Evolutionary conservation across 2,113 vertebrate genomes (phyloP).

Genomic region (Anthoscopus minutus): DNA sequence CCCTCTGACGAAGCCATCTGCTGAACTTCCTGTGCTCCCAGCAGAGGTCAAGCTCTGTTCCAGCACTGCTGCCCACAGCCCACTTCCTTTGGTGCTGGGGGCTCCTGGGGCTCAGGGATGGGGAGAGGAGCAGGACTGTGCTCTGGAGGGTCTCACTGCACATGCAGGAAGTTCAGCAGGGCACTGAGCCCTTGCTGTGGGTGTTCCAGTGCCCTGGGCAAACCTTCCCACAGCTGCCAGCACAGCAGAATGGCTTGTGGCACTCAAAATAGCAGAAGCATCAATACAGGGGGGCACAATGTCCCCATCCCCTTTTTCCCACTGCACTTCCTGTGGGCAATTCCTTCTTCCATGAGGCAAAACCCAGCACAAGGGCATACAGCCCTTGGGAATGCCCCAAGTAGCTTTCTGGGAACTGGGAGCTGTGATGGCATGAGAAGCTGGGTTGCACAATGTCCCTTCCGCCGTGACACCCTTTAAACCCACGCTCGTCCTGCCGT

Average conservation of each 20-base stretch:
- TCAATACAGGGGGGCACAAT: not conserved
- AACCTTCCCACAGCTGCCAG: not conserved
- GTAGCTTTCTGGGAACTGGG: not conserved
- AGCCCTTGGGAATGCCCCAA: not conserved
- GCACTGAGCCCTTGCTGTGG: not conserved
- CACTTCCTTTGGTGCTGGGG: not conserved
- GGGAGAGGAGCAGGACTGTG: not conserved
- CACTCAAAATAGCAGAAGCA: not conserved
- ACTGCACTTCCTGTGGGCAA: not conserved
- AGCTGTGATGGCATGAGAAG: accelerated
- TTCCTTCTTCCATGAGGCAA: not conserved
- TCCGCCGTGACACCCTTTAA: constrained; percentile 24
- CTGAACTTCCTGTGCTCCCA: not conserved
- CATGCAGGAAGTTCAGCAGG: not conserved
- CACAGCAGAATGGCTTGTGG: not conserved
- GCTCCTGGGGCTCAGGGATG: not conserved
- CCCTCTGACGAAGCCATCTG: not conserved
- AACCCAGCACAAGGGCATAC: not conserved
- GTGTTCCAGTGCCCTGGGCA: not conserved
- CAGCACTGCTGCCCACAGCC: not conserved
- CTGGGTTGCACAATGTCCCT: not conserved
- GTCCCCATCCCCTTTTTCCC: not conserved
- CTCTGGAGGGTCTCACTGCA: not conserved
- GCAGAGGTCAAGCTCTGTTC: not conserved
- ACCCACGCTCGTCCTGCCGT: accelerated